Conservation (phyloP, 2,113 vertebrate genomes). For the Perognathus longimembris region DNA sequence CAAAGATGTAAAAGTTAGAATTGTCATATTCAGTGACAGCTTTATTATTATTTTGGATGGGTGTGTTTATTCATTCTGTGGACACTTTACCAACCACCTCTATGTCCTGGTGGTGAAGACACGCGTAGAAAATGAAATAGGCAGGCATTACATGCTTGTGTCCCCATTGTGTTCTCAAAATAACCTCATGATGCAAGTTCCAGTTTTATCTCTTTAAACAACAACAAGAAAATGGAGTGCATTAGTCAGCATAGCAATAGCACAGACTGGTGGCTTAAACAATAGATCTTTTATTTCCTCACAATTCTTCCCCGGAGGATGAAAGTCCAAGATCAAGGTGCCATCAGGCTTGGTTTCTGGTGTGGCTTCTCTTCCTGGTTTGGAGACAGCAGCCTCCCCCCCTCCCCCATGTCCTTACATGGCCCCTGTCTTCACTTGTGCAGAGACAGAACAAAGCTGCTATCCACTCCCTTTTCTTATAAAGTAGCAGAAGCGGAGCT, state of each 20-base stretch:
- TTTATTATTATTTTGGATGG: not conserved
- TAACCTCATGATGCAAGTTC: not conserved
- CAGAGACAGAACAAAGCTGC: not conserved
- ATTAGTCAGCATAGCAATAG: not conserved
- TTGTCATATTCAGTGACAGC: not conserved
- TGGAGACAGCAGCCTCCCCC: not conserved
- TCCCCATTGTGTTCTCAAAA: not conserved
- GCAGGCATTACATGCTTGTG: not conserved
- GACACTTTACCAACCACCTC: not conserved
- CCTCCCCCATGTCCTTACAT: not conserved
- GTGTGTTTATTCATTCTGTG: not conserved
- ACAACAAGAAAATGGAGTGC: not conserved
- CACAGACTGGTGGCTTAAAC: not conserved
- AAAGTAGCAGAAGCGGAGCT: not conserved
- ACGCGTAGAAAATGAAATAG: not conserved
- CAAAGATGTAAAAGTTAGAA: not conserved
- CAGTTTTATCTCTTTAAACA: not conserved
- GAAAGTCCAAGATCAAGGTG: conserved; percentile 14
- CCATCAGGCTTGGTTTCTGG: not conserved
- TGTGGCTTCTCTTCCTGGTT: not conserved
- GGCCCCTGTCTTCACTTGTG: not conserved
- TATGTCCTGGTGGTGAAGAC: not conserved
- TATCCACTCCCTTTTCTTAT: not conserved
- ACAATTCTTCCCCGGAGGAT: not conserved
- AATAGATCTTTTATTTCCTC: conserved; percentile 14